Evolutionary conservation across 2,888 invertebrate genomes (phyloP).

Genomic region (Netelia inedita): DNA sequence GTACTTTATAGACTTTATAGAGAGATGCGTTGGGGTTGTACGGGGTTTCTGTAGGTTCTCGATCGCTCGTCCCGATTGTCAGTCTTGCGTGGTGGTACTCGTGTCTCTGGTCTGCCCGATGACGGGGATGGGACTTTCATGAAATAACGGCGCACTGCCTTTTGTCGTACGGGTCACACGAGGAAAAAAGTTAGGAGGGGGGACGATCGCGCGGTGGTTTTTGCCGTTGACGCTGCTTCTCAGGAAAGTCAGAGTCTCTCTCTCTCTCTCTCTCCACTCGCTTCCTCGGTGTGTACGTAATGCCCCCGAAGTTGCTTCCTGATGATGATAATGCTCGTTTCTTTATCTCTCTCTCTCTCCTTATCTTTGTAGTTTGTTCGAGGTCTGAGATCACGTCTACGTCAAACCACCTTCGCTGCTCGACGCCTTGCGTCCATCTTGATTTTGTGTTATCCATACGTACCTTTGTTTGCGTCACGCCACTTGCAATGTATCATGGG

Average conservation of each 20-base stretch:
- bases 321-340: constrained; percentile 33
- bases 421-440: constrained; percentile 37
- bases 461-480: constrained; percentile 12
- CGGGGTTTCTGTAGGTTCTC: constrained; percentile 1
- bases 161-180: constrained; percentile 60
- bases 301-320: background rate
- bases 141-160: constrained; percentile 76
- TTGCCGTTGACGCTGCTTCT: constrained; percentile 55
- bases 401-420: constrained; percentile 51
- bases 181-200: constrained; percentile 32
- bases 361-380: constrained; percentile 27
- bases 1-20: constrained; percentile 12
- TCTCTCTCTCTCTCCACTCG: constrained; percentile 13
- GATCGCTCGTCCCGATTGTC: constrained; percentile 27
- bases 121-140: constrained; percentile 69
- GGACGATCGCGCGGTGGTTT: constrained; percentile 40
- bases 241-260: constrained; percentile 30
- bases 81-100: constrained; percentile 20
- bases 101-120: constrained; percentile 48
- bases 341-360: constrained; percentile 19
- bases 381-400: constrained; percentile 39
- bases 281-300: background rate
- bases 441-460: background rate
- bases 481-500: constrained; percentile 24
- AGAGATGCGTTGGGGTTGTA: constrained; percentile 18